Conservation (phyloP, 1,140 invertebrate genomes). For the Meteorus sp. region DNA sequence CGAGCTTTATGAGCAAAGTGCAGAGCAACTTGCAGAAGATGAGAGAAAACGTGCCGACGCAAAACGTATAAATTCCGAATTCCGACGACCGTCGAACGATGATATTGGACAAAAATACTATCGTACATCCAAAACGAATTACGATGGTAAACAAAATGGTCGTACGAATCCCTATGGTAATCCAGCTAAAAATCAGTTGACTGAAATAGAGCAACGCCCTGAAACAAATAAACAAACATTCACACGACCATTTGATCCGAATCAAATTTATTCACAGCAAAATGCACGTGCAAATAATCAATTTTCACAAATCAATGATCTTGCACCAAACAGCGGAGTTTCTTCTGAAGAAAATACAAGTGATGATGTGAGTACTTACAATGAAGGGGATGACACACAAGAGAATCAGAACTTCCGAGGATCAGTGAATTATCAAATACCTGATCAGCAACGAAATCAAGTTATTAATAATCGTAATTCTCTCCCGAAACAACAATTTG, state of each 20-base stretch:
- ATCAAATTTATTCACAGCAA: constrained; percentile 37
- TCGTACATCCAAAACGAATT: constrained; percentile 36
- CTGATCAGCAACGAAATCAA: constrained; percentile 30
- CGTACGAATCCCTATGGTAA: constrained; percentile 49
- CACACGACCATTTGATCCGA: constrained; percentile 34
- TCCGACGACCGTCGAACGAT: constrained; percentile 49
- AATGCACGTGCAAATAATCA: constrained; percentile 25
- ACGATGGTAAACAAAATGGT: constrained; percentile 51
- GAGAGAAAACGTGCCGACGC: constrained; percentile 59
- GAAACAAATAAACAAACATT: constrained; percentile 36
- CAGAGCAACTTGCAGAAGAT: constrained; percentile 69
- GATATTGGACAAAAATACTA: constrained; percentile 42
- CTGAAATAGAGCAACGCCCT: constrained; percentile 23
- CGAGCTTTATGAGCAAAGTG: constrained; percentile 79
- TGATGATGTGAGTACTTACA: too few relatives aligned
- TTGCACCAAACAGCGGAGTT: constrained; percentile 22
- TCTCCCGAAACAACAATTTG: constrained; percentile 32
- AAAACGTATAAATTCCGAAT: constrained; percentile 55
- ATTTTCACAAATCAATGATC: constrained; percentile 34
- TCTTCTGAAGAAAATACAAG: constrained; percentile 29
- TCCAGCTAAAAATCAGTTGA: constrained; percentile 44
- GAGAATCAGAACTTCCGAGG: constrained; percentile 11
- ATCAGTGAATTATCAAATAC: not conserved
- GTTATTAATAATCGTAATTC: constrained; percentile 36
- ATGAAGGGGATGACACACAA: too few relatives aligned